A percentile compares a stretch with the other conserved stretches of the same genome.
Conservation (phyloP, 53 echinoderm and acorn worm species). For the Patiria pectinifera region DNA sequence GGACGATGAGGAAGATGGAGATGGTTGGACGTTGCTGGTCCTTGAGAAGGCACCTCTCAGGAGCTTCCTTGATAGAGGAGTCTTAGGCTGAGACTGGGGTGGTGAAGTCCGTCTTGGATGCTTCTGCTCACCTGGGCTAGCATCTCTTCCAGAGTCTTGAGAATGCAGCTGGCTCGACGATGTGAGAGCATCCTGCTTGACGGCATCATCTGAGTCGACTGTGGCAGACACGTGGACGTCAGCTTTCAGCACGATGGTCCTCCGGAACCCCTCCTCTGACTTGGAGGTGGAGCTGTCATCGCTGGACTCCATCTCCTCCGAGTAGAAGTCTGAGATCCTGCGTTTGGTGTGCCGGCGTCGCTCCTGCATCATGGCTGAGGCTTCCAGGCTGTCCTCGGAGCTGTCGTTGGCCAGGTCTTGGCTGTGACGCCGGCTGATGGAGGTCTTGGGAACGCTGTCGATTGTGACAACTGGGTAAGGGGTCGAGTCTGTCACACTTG, state of each 20-base stretch:
- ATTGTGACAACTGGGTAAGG: conserved; percentile 56
- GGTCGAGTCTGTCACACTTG: conserved; percentile 20
- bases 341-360: conserved; percentile 5
- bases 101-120: neutral
- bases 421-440: conserved; percentile 17
- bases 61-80: neutral
- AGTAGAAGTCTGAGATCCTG: conserved; percentile 52
- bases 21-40: neutral
- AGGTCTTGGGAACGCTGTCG: conserved; percentile 54
- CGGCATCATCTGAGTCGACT: conserved; percentile 16
- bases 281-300: conserved; percentile 46
- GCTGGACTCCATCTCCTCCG: conserved; percentile 46
- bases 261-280: neutral
- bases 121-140: conserved; percentile 5
- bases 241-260: conserved; percentile 23
- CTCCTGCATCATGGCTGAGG: neutral
- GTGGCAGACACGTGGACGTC: conserved; percentile 43
- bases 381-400: conserved; percentile 52
- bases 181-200: neutral
- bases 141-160: neutral
- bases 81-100: too few species aligned
- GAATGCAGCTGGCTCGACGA: neutral
- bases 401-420: conserved; percentile 41
- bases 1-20: neutral
- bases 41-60: neutral